Base-by-base conservation (phyloP, 2,888 invertebrate species). In the Cybosia mesomella region DNA sequence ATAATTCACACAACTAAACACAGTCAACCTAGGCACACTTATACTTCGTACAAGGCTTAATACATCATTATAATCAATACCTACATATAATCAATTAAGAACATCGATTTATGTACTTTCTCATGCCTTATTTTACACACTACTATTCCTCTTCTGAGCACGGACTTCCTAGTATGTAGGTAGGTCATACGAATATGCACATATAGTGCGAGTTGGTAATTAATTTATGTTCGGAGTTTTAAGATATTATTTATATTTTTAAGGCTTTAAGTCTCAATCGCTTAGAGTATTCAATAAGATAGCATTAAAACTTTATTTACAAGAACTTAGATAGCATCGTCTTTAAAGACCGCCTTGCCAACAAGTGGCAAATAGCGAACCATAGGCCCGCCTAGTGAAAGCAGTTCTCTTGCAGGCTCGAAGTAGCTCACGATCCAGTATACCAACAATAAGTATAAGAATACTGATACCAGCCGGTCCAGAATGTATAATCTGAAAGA, bases 401-500 rank as follows among this genome's bases (percentile, higher is more conserved):
- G 82, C 0, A 90, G 5, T 21, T 82, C 85, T 36, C 91, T 81
- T 0, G 84, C 80, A 0, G 92, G 91, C 54, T 91, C 89, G 73
- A 90, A 87, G 76, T 85, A 87, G 0, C 77, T 76, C 0, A 89
- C 93, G 58, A 95, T 73, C 85, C 93, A 90, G 74, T 91, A 95
- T 11, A 95, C 71, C 9, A 96, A 68, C 21, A 95, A 79, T 18
- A 94, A 83, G 80, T 95, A 96, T 83, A 96, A 94, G 71, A 95
- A 89, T 21, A 95, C 75, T 0, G 95, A 89, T 0, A 94, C 93
- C 21, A 95, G 66, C 43, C 91, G 90, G 82, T 96, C 96, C 70
- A 96, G 58, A 0, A 95, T 83, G 86, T 92, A 96, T 32, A 96
- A 83, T 72, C 96, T 96, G 92, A 64, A 96, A 80, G 13, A 55